phyloP scores from a whole-genome alignment of 2,113 vertebrate genomes.

The Eonycteris spelaea region DNA sequence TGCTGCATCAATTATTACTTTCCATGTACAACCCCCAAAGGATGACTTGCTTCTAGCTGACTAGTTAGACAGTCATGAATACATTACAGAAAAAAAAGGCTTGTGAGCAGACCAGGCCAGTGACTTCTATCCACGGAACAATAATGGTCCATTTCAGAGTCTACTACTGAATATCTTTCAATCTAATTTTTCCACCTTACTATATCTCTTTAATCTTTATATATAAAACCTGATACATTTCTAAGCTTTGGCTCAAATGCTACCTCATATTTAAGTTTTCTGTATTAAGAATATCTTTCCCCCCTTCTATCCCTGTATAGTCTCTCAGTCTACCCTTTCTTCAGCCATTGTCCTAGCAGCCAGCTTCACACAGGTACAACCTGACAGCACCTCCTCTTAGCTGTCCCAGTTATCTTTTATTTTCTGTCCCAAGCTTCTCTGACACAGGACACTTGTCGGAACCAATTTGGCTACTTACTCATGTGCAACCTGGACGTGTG shows the following conservation, averaged over 20 bases:
- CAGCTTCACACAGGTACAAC: not conserved
- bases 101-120: not conserved
- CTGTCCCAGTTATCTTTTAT: not conserved
- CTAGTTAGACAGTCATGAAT: not conserved
- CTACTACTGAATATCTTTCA: not conserved
- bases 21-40: not conserved
- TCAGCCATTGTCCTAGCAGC: not conserved
- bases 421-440: not conserved
- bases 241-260: not conserved
- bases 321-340: not conserved
- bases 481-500: not conserved
- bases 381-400: not conserved
- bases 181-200: not conserved
- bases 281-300: not conserved
- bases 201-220: not conserved
- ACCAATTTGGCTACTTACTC: not conserved
- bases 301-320: not conserved
- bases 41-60: not conserved
- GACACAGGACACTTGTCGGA: not conserved
- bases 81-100: not conserved
- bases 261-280: not conserved
- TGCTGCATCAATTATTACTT: not conserved
- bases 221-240: not conserved
- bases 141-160: not conserved
- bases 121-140: not conserved